Percentiles rank a stretch among this genome's conserved stretches.
phyloP scores from a whole-genome alignment of 2,113 vertebrate species.

The Tetraodon nigroviridis region DNA sequence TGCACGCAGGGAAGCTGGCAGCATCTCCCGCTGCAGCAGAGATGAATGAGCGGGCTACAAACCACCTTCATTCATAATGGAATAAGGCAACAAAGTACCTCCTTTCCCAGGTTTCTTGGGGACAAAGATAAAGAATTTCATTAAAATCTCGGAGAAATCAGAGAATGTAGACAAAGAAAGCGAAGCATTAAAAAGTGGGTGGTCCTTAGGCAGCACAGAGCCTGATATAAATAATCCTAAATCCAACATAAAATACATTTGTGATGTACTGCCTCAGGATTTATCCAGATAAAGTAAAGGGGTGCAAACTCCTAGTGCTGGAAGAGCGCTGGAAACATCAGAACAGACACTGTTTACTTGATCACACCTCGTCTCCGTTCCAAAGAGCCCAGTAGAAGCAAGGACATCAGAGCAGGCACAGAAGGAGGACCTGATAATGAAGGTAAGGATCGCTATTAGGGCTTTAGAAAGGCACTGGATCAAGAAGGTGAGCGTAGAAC shows the following conservation, averaged over 20 bases:
- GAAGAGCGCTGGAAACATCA: conserved; percentile 39
- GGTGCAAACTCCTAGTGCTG: background rate
- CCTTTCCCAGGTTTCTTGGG: conserved; percentile 36
- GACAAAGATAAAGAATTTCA: conserved; percentile 5
- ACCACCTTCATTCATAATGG: conserved; percentile 66
- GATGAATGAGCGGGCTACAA: conserved; percentile 60
- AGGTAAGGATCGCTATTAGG: background rate
- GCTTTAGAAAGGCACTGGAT: background rate
- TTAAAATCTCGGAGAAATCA: too few species aligned
- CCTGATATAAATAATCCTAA: background rate
- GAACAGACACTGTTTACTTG: conserved; percentile 27
- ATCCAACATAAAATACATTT: conserved; percentile 11
- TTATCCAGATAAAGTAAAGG: conserved; percentile 28
- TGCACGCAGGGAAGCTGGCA: conserved; percentile 35
- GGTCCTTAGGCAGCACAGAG: background rate
- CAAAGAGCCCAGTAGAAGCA: conserved; percentile 9
- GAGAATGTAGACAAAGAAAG: background rate
- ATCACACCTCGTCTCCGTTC: conserved; percentile 15
- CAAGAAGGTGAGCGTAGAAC: background rate
- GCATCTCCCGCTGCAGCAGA: conserved; percentile 42
- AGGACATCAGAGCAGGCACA: conserved; percentile 10
- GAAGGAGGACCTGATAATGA: conserved; percentile 12
- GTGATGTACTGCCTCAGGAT: conserved; percentile 41
- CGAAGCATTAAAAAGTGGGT: background rate
- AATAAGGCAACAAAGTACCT: conserved; percentile 48